These are phyloP conservation scores for Agapornis roseicollis DNA, from an alignment of 2,113 vertebrate genomes.

Conservation along the genomic window DNA sequence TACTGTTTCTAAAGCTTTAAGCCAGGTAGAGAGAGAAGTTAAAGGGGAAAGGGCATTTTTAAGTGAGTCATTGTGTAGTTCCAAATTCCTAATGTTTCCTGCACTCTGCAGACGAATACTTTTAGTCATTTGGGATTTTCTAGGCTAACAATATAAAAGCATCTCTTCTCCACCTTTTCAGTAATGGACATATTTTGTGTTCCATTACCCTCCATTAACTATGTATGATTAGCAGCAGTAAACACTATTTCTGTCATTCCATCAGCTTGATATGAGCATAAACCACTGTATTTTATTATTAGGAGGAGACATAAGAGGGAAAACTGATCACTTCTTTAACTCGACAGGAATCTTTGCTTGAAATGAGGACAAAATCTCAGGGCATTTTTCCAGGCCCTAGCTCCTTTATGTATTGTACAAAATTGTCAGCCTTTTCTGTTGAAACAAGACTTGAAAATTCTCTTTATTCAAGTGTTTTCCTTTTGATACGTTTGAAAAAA, in stretches of 20 bases:
- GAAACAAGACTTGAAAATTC: background rate
- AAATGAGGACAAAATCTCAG: background rate
- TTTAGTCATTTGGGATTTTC: background rate
- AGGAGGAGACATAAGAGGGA: background rate
- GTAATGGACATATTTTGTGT: slow-evolving; percentile 42
- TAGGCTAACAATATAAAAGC: background rate
- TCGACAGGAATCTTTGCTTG: background rate
- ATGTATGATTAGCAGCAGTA: background rate
- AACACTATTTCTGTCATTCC: slow-evolving; percentile 13
- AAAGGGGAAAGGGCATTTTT: background rate
- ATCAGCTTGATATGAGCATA: background rate
- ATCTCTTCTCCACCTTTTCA: slow-evolving; percentile 5
- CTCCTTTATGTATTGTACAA: background rate
- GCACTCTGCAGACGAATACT: background rate
- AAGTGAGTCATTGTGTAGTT: background rate
- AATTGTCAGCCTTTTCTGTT: background rate
- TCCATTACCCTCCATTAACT: slow-evolving; percentile 30
- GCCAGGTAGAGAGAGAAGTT: background rate
- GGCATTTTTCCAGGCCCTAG: background rate
- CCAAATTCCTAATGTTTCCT: background rate
- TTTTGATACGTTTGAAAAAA: background rate
- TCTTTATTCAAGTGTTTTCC: background rate
- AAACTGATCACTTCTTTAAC: background rate
- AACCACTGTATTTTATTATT: background rate
- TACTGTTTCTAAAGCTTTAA: background rate